Conservation (phyloP, 2,113 vertebrate genomes). For the Pelusios castaneus region DNA sequence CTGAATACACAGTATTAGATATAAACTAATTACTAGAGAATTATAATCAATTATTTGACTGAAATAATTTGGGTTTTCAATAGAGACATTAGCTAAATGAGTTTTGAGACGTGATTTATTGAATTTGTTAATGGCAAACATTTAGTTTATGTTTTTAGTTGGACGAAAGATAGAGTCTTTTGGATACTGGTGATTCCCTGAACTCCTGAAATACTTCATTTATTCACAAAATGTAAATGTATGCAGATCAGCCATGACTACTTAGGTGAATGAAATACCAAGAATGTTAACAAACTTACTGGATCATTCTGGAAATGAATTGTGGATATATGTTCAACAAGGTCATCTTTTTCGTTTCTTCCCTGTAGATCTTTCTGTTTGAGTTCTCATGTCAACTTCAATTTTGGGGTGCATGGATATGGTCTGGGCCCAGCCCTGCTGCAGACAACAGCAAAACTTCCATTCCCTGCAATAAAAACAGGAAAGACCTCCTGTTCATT, state of each 20-base stretch:
- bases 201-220: not conserved
- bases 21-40: constrained; percentile 44
- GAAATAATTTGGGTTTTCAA: constrained; percentile 45
- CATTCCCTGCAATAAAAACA: not conserved
- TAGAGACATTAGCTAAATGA: constrained; percentile 37
- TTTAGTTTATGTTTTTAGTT: constrained; percentile 31
- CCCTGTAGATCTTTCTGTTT: not conserved
- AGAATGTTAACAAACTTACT: not conserved
- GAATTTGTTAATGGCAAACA: constrained; percentile 3
- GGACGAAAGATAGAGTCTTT: not conserved
- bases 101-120: constrained; percentile 58
- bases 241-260: not conserved
- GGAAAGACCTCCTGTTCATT: not conserved
- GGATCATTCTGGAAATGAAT: not conserved
- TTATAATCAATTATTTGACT: constrained; percentile 57
- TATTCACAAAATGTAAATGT: constrained; percentile 19
- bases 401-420: not conserved
- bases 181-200: not conserved
- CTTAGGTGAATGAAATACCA: not conserved
- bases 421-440: not conserved
- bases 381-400: fast-evolving
- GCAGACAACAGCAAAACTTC: not conserved
- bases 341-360: not conserved
- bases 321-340: not conserved
- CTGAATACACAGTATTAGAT: not conserved